These are phyloP conservation scores for Bombus superbus DNA, from an alignment of 1,140 invertebrate genomes.

Conservation along the genomic window DNA sequence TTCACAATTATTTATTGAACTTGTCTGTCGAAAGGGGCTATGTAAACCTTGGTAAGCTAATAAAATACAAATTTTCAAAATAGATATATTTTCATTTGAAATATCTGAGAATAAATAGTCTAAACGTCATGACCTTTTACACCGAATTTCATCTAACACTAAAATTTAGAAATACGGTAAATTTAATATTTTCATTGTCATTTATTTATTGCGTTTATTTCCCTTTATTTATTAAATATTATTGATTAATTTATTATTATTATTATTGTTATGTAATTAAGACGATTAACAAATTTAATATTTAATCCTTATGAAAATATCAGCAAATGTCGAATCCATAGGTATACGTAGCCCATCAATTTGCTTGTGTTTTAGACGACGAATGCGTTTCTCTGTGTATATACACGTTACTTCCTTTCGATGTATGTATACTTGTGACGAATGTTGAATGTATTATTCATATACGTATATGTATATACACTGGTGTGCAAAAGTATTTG, in stretches of 20 bases:
- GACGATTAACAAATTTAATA: no score
- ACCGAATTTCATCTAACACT: no score
- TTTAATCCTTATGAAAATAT: no score
- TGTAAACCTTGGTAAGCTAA: neutral
- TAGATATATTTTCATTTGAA: no score
- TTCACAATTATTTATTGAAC: neutral
- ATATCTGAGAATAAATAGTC: no score
- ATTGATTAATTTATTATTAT: neutral
- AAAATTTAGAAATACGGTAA: neutral
- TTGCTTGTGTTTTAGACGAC: slow-evolving; percentile 16
- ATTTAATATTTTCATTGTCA: neutral
- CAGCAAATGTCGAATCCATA: no score
- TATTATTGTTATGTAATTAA: no score
- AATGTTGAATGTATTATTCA: neutral
- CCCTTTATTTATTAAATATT: neutral
- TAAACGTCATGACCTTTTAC: no score
- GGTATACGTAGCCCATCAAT: neutral
- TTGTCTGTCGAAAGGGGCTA: neutral
- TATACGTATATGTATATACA: neutral
- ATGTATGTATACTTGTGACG: neutral
- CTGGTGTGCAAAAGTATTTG: neutral
- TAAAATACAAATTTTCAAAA: no score
- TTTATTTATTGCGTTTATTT: neutral
- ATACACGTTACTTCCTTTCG: slow-evolving; percentile 1
- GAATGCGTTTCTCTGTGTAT: slow-evolving; percentile 3